Conservation (phyloP, 2,888 invertebrate species). For the Trimorus sp. region DNA sequence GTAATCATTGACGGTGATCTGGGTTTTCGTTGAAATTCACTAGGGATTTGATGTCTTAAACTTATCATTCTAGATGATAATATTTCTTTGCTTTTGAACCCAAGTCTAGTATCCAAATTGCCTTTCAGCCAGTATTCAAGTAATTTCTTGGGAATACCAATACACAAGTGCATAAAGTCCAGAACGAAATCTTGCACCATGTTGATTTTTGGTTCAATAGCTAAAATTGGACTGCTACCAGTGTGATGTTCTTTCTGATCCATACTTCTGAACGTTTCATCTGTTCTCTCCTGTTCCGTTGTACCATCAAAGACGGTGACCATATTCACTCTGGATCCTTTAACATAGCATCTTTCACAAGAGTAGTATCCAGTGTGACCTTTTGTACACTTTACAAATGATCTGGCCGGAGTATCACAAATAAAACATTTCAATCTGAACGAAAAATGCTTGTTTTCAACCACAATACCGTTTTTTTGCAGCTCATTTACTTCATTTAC, state of each 20-base stretch:
- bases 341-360: conserved; percentile 61
- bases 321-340: conserved; percentile 30
- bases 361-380: conserved; percentile 61
- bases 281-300: conserved; percentile 1
- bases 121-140: conserved; percentile 28
- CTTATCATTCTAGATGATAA: conserved; percentile 12
- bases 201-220: conserved; percentile 12
- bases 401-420: conserved; percentile 24
- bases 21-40: conserved; percentile 46
- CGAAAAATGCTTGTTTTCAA: conserved; percentile 35
- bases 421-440: conserved; percentile 58
- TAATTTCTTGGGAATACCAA: conserved; percentile 30
- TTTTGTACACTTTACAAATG: conserved; percentile 63
- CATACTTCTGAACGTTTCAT: conserved; percentile 17
- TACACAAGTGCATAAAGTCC: conserved; percentile 38
- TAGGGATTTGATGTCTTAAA: conserved; percentile 21
- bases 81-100: not conserved
- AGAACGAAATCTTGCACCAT: conserved; percentile 18
- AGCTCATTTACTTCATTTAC: conserved; percentile 57
- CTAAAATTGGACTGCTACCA: conserved; percentile 11
- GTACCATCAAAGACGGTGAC: conserved; percentile 27
- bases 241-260: conserved; percentile 35
- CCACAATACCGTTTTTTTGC: conserved; percentile 34
- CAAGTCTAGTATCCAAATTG: conserved; percentile 16
- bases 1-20: conserved; percentile 8